Percentiles rank a stretch among this genome's conserved stretches.
phyloP scores from a whole-genome alignment of 2,888 invertebrate genomes.

The Operophtera brumata region DNA sequence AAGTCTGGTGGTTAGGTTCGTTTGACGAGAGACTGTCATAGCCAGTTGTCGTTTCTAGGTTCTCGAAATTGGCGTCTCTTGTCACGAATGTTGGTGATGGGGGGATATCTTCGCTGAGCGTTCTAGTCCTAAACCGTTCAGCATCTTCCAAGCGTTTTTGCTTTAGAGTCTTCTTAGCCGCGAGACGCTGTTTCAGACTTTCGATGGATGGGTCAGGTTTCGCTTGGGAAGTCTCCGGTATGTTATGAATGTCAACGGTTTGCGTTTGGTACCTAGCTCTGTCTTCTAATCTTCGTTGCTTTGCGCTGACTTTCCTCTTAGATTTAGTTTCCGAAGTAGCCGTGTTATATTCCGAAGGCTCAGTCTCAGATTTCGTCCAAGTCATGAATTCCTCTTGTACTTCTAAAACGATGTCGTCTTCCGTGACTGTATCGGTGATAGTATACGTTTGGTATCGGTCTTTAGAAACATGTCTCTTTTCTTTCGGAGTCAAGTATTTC shows the following conservation, averaged over 20 bases:
- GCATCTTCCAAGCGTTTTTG: conserved; percentile 83
- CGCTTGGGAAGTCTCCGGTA: conserved; percentile 43
- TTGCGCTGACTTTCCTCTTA: conserved; percentile 78
- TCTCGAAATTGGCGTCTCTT: conserved; percentile 69
- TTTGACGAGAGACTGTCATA: conserved; percentile 73
- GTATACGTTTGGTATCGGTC: conserved; percentile 92
- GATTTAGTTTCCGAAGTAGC: conserved; percentile 59
- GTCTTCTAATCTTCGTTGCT: conserved; percentile 84
- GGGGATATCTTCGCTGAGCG: conserved; percentile 79
- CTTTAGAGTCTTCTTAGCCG: conserved; percentile 74
- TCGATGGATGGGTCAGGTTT: conserved; percentile 63
- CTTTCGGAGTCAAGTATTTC: conserved; percentile 86
- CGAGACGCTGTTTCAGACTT: conserved; percentile 61
- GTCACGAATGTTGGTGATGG: conserved; percentile 76
- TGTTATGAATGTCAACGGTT: conserved; percentile 66
- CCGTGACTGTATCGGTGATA: conserved; percentile 80
- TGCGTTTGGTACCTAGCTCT: conserved; percentile 86
- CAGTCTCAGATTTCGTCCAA: conserved; percentile 73
- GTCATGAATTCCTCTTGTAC: conserved; percentile 66
- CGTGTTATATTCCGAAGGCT: conserved; percentile 62
- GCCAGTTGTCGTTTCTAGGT: conserved; percentile 73
- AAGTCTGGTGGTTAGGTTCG: conserved; percentile 65
- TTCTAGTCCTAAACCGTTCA: conserved; percentile 87
- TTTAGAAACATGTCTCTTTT: conserved; percentile 86
- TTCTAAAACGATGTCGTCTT: conserved; percentile 53